Percentiles rank a stretch among this genome's conserved stretches.
phyloP scores from a whole-genome alignment of 2,888 invertebrate species.

The Pristionchus arcanus region DNA sequence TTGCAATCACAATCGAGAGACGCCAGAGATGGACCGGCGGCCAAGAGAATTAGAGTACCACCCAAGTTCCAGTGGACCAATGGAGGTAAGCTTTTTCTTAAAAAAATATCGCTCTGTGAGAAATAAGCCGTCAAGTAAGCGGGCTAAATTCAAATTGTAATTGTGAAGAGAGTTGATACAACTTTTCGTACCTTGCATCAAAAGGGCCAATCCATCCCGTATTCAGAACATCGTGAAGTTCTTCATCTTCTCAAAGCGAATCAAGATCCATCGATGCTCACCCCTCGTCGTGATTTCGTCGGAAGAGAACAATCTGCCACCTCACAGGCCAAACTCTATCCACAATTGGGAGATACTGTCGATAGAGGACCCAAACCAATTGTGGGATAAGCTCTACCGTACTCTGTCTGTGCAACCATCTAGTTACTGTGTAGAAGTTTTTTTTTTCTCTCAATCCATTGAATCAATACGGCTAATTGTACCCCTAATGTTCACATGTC shows the following conservation, averaged over 20 bases:
- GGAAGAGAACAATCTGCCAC: neutral
- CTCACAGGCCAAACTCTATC: slow-evolving; percentile 9
- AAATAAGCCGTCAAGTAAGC: neutral
- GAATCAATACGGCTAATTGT: neutral
- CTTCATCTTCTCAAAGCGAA: neutral
- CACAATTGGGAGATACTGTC: slow-evolving; percentile 19
- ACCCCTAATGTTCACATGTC: slow-evolving; percentile 5
- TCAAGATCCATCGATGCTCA: slow-evolving; percentile 23
- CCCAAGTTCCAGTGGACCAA: slow-evolving; percentile 30
- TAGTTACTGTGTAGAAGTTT: neutral
- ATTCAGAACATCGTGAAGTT: slow-evolving; percentile 27
- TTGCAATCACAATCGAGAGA: neutral
- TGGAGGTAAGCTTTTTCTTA: neutral
- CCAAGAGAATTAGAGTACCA: neutral
- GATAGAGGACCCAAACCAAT: slow-evolving; percentile 41
- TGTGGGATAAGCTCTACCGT: slow-evolving; percentile 7
- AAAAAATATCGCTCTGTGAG: neutral
- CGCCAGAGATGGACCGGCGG: neutral
- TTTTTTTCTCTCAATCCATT: neutral
- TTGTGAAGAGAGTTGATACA: no score
- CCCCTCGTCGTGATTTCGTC: slow-evolving; percentile 41
- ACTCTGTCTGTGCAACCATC: neutral
- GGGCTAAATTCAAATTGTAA: no score
- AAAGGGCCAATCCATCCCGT: neutral
- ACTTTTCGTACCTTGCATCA: no score